A percentile compares a stretch with the other conserved stretches of the same genome.
Evolutionary conservation across 2,113 vertebrate species (phyloP).

Genomic region (Acinonyx jubatus): DNA sequence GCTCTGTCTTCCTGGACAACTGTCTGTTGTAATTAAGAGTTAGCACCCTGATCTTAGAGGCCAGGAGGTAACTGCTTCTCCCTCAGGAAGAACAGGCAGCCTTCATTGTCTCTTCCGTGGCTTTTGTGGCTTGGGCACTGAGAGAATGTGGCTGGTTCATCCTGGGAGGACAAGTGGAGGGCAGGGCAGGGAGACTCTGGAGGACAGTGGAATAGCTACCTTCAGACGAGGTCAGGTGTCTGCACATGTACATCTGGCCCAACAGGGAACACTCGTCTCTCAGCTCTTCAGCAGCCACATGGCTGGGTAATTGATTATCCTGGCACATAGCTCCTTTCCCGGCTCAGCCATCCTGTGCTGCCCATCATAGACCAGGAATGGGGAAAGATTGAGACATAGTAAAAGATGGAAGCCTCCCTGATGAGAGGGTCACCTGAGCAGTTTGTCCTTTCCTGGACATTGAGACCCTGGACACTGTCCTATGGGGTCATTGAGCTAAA

Average conservation of each 20-base stretch:
- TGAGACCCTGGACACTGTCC: neutral
- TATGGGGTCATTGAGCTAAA: no score
- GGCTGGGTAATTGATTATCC: neutral
- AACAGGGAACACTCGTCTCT: accelerated
- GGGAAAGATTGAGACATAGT: neutral
- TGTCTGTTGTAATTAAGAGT: neutral
- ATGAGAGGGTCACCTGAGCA: neutral
- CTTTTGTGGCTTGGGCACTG: neutral
- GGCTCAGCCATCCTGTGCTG: neutral
- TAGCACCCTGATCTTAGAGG: neutral
- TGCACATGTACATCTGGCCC: neutral
- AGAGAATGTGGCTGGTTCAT: neutral
- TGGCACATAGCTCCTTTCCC: neutral
- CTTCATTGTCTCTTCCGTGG: neutral
- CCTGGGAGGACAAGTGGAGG: neutral
- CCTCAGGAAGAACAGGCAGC: neutral
- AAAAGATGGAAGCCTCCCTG: neutral
- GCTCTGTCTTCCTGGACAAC: neutral
- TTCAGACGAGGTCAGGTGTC: neutral
- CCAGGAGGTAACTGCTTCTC: neutral
- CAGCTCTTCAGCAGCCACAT: accelerated
- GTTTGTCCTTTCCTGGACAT: neutral
- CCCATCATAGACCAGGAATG: accelerated
- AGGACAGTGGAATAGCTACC: neutral
- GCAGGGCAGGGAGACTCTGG: neutral